Evolutionary conservation across 1,140 invertebrate species (phyloP).

Genomic region (Macrostomum lignano): DNA sequence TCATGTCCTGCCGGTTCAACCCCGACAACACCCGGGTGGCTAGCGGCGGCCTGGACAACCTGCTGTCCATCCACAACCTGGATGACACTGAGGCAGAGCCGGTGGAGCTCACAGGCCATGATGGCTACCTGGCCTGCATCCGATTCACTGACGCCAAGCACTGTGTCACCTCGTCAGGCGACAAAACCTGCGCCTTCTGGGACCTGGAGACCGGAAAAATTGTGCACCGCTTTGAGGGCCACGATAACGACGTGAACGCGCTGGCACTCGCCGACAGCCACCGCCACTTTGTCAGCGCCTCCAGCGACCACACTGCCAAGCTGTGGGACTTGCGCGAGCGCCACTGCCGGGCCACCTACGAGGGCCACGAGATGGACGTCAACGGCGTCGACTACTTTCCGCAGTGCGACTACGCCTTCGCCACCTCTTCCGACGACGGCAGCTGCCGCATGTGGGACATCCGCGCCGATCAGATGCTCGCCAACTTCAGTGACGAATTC

Average conservation of each 20-base stretch:
- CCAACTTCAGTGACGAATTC: constrained; percentile 3
- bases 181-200: constrained; percentile 7
- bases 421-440: constrained; percentile 4
- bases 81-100: neutral
- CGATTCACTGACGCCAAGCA: constrained; percentile 1
- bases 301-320: neutral
- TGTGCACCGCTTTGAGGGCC: constrained; percentile 5
- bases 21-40: neutral
- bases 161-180: constrained; percentile 4
- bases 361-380: constrained; percentile 5
- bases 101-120: constrained; percentile 4
- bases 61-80: neutral
- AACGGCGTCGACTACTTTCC: constrained; percentile 6
- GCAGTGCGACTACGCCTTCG: constrained; percentile 2
- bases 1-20: constrained; percentile 3
- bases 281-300: constrained; percentile 1
- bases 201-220: constrained; percentile 2
- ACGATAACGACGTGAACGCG: constrained; percentile 5
- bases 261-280: neutral
- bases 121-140: constrained; percentile 4
- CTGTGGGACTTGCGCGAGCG: constrained; percentile 4
- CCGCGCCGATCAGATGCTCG: constrained; percentile 4
- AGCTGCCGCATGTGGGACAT: constrained; percentile 4
- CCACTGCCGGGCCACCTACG: neutral
- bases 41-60: constrained; percentile 5